Evolutionary conservation across 2,113 vertebrate species (phyloP), one percentile per base, ranked within the genome.

Genomic region (Eretmochelys imbricata): DNA sequence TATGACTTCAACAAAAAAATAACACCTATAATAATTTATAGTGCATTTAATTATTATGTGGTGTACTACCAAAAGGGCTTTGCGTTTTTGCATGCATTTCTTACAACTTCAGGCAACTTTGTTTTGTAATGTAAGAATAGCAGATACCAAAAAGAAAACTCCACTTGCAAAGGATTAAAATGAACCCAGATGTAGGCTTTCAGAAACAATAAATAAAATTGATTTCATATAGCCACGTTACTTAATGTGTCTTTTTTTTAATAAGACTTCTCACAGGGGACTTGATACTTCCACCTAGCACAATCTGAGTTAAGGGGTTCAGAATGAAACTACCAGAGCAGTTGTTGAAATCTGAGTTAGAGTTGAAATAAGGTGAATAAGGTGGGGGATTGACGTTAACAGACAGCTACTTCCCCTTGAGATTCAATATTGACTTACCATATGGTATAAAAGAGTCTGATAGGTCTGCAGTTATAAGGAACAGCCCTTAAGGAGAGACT

Each of bases 331-430:
- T 88, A 91, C 24, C 29, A 76, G 91, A 96, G 84, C 91, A 90
- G 75, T 84, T 96, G 84, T 88, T 95, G 86, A 97, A 97, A 96
- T 96, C 88, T 84, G 93, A 96, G 95, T 97, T 90, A 93, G 90
- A 92, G 90, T 91, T 96, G 65, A 97, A 97, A 94, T 62, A 51
- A 89, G 80, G 75, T 97, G 93, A 97, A 89, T 27, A 93, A 1
- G 89, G 35, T 85, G 31, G 95, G 27, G 96, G 82, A 92, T 91
- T 86, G 54, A 92, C 78, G 89, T 93, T 87, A 84, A 81, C 50
- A 93, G 50, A 90, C 90, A 92, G 54, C 0, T 92, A 25, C 8
- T 80, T 93, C 95, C 51, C 83, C 46, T 48, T 84, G 88, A 82
- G 89, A 97, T 93, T 95, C 95, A 83, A 89, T 97, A 95, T 87